Evolutionary conservation across 2,113 vertebrate genomes (phyloP).

Genomic region (Ailuropoda melanoleuca): DNA sequence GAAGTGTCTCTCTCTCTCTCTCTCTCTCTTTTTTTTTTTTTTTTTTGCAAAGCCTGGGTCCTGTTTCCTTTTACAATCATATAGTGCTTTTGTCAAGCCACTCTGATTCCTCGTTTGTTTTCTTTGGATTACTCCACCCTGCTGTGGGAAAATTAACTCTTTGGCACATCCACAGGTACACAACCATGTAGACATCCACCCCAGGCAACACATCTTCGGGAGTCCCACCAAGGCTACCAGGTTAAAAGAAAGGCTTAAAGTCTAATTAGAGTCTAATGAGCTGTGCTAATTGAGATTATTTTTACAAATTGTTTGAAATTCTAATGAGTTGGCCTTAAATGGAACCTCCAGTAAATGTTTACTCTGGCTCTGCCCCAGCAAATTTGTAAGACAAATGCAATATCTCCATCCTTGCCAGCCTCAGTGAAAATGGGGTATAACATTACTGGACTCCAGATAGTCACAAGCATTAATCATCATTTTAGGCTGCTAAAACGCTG

Average conservation of each 20-base stretch:
- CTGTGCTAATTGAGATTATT: conserved; percentile 77
- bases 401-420: conserved; percentile 49
- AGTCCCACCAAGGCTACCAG: conserved; percentile 41
- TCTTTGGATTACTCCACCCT: conserved; percentile 61
- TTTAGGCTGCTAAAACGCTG: conserved; percentile 31
- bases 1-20: not conserved
- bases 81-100: conserved; percentile 58
- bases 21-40: not conserved
- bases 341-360: conserved; percentile 64
- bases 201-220: not conserved
- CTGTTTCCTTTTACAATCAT: conserved; percentile 14
- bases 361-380: conserved; percentile 62
- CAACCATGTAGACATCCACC: conserved; percentile 19
- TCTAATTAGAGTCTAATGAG: conserved; percentile 75
- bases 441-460: conserved; percentile 49
- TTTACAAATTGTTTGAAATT: conserved; percentile 74
- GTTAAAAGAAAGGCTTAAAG: conserved; percentile 56
- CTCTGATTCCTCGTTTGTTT: conserved; percentile 68
- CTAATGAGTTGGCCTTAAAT: conserved; percentile 71
- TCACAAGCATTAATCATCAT: conserved; percentile 63
- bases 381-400: conserved; percentile 72
- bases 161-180: conserved; percentile 63
- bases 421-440: conserved; percentile 56
- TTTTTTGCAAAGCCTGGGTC: not conserved
- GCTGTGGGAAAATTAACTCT: conserved; percentile 74